Evolutionary conservation across 2,113 vertebrate species (phyloP).

Genomic region (Nycticorax nycticorax): DNA sequence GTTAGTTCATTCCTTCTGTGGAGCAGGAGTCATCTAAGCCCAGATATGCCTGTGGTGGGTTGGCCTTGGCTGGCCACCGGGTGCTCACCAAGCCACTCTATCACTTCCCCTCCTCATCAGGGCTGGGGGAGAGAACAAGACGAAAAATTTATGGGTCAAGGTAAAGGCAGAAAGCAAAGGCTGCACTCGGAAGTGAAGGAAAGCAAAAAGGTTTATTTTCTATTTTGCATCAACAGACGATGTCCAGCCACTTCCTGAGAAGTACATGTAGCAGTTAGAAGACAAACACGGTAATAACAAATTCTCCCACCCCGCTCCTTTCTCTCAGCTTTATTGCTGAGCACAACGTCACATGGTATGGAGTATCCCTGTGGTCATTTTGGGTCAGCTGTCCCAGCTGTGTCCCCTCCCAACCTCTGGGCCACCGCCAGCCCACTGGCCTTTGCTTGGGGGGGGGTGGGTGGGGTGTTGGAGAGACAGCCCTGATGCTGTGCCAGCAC

Average conservation of each 20-base stretch:
- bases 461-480: neutral
- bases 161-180: neutral
- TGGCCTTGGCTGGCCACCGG: neutral
- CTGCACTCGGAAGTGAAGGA: accelerated
- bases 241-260: neutral
- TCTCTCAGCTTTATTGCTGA: neutral
- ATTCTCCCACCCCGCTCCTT: too few species aligned
- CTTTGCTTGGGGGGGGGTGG: too few species aligned
- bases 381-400: neutral
- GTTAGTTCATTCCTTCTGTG: neutral
- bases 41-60: too few species aligned
- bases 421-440: neutral
- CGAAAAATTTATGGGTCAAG: neutral
- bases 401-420: neutral
- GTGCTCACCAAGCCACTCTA: neutral
- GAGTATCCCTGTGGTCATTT: neutral
- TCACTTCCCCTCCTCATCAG: neutral
- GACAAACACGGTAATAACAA: too few species aligned
- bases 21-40: neutral
- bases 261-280: too few species aligned
- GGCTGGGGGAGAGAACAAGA: neutral
- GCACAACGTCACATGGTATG: accelerated
- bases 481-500: neutral
- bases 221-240: neutral
- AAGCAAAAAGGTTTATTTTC: neutral